Percentiles rank a stretch among this genome's conserved stretches.
Conservation (phyloP, 2,113 vertebrate genomes). For the Sterna hirundo region DNA sequence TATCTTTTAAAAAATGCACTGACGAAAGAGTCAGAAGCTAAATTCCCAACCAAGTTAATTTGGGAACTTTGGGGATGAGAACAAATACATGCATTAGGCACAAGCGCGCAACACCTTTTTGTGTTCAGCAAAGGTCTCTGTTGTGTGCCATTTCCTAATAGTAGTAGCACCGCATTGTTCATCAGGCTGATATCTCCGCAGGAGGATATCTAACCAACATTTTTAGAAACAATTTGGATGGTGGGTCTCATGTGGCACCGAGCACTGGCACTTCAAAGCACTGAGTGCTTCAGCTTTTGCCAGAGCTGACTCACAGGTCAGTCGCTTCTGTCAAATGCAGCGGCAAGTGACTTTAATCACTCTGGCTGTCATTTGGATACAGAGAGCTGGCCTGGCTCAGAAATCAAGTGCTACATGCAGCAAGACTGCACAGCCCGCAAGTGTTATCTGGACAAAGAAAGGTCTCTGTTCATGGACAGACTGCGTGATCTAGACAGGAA, state of each 20-base stretch:
- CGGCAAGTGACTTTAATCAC: constrained; percentile 21
- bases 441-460: constrained; percentile 26
- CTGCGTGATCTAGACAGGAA: constrained; percentile 41
- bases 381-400: background rate
- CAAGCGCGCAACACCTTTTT: background rate
- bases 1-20: background rate
- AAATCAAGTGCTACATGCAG: background rate
- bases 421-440: background rate
- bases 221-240: constrained; percentile 55
- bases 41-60: background rate
- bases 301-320: constrained; percentile 46
- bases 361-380: background rate
- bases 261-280: constrained; percentile 1
- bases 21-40: background rate
- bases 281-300: background rate
- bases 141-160: background rate
- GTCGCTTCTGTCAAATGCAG: background rate
- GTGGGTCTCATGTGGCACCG: background rate
- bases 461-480: constrained; percentile 23
- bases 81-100: background rate
- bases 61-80: background rate
- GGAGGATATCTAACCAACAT: background rate
- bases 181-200: background rate
- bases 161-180: background rate
- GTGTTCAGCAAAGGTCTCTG: background rate